Evolutionary conservation across 2,113 vertebrate species (phyloP).

Genomic region (Plestiodon gilberti): DNA sequence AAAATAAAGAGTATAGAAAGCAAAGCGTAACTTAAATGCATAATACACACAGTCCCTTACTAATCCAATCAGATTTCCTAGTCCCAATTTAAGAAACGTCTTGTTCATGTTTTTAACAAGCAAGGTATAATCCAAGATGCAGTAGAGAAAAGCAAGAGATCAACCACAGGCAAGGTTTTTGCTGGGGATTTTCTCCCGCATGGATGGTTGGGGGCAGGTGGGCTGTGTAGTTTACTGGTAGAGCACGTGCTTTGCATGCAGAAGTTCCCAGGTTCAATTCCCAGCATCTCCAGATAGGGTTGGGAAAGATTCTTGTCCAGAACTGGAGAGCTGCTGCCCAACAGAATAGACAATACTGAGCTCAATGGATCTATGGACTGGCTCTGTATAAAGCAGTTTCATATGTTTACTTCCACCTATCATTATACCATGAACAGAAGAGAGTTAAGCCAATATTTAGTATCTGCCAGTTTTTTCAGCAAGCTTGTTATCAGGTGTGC

Average conservation of each 20-base stretch:
- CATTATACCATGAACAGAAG: neutral
- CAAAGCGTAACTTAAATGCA: neutral
- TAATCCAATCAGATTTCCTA: neutral
- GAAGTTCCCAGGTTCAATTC: no score
- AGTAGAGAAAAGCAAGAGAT: neutral
- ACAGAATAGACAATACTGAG: no score
- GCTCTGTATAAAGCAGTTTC: no score
- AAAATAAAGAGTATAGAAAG: neutral
- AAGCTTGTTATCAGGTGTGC: no score
- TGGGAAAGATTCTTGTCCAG: no score
- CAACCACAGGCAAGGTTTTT: neutral
- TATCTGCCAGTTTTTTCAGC: neutral
- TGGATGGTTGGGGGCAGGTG: no score
- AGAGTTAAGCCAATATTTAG: neutral
- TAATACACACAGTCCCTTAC: conserved; percentile 11
- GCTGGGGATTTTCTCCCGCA: no score
- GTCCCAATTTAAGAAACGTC: neutral
- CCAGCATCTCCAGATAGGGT: no score
- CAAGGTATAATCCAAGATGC: neutral
- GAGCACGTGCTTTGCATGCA: neutral
- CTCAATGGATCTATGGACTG: no score
- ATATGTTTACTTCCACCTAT: neutral
- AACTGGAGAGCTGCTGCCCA: no score
- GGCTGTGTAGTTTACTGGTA: no score
- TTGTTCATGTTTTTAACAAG: neutral